A percentile compares a stretch with the other conserved stretches of the same genome.
Evolutionary conservation across 2,113 vertebrate species (phyloP).

Genomic region (Amia ocellicauda): DNA sequence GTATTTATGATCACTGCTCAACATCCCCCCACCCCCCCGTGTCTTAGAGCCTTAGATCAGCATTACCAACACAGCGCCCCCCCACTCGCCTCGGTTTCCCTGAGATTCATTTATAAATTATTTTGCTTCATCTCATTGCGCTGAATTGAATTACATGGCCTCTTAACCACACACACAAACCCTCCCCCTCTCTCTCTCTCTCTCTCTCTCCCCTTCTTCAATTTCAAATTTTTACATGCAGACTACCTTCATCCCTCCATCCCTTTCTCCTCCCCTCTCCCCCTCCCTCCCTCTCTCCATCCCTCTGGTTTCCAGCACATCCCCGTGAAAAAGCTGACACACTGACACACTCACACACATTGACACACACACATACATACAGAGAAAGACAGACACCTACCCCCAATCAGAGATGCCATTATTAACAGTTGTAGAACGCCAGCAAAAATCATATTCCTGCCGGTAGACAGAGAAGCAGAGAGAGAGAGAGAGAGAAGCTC

Average conservation of each 20-base stretch:
- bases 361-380: slow-evolving; percentile 9
- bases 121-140: too few relatives aligned
- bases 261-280: too few relatives aligned
- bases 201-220: slow-evolving; percentile 14
- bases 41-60: background rate
- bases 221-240: slow-evolving; percentile 17
- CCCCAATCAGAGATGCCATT: slow-evolving; percentile 64
- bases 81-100: slow-evolving; percentile 13
- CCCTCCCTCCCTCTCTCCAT: background rate
- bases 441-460: slow-evolving; percentile 65
- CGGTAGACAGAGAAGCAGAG: slow-evolving; percentile 21
- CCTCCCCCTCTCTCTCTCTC: slow-evolving; percentile 8
- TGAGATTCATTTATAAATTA: too few relatives aligned
- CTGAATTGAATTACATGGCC: background rate
- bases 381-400: slow-evolving; percentile 47
- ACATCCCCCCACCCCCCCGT: too few relatives aligned
- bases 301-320: background rate
- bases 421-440: slow-evolving; percentile 61
- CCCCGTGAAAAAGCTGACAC: background rate
- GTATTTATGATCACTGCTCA: too few relatives aligned
- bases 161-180: too few relatives aligned
- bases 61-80: background rate
- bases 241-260: too few relatives aligned
- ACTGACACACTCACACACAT: background rate
- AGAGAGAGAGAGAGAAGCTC: slow-evolving; percentile 33